Percentiles rank a stretch among this genome's conserved stretches.
These are phyloP conservation scores for Drosophila pseudoananassae DNA, from an alignment of 1,140 invertebrate genomes.

Conservation along the genomic window DNA sequence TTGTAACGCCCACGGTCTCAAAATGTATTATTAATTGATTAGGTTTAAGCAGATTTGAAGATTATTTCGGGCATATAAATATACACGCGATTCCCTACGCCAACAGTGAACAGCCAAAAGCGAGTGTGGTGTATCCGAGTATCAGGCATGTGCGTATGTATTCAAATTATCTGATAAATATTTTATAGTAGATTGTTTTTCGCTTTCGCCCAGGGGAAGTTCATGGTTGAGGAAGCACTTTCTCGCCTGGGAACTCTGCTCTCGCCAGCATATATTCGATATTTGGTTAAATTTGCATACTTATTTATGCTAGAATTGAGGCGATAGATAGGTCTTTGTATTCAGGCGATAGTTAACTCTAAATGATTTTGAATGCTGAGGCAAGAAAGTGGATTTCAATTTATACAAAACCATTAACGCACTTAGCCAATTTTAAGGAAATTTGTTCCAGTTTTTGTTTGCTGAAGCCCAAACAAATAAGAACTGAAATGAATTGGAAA, in stretches of 20 bases:
- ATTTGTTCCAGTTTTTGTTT: background rate
- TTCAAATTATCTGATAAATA: constrained; percentile 52
- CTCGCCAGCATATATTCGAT: constrained; percentile 4
- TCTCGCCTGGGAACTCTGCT: constrained; percentile 4
- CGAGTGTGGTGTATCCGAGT: constrained; percentile 6
- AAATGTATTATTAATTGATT: constrained; percentile 82
- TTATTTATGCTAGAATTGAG: constrained; percentile 6
- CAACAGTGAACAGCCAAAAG: constrained; percentile 24
- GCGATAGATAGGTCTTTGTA: background rate
- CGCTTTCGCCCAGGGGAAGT: background rate
- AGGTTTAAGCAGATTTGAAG: constrained; percentile 69
- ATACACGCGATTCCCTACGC: constrained; percentile 22
- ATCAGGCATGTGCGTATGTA: constrained; percentile 16
- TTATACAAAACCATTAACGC: background rate
- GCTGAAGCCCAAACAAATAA: background rate
- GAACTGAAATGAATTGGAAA: background rate
- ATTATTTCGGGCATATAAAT: constrained; percentile 54
- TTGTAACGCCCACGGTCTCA: constrained; percentile 53
- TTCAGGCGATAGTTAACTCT: background rate
- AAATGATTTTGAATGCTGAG: background rate
- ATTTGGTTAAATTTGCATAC: constrained; percentile 24
- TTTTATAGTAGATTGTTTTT: constrained; percentile 50
- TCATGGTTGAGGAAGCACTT: constrained; percentile 15
- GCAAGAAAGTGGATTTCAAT: background rate
- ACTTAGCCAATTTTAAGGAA: background rate